Evolutionary conservation across 2,113 vertebrate species (phyloP), one percentile per base, ranked within the genome.

Genomic region (Anas platyrhynchos): DNA sequence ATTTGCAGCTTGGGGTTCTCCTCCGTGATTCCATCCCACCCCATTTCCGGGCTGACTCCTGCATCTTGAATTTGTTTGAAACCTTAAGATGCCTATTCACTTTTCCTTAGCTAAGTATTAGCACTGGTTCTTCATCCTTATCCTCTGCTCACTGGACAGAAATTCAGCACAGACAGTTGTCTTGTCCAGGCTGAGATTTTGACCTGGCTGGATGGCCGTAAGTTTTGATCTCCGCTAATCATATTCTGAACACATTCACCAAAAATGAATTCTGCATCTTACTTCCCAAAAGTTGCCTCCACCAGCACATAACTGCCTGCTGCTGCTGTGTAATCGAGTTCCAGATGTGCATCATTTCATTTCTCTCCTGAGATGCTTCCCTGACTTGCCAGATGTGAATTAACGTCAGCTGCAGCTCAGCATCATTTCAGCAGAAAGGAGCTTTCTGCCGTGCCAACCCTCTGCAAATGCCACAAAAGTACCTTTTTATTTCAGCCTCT

Each of bases 161-260:
- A 26, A n/a, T 29, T 18, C 10, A 54, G 1, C 2, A 2, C 25
- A 32, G 32, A 65, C 32, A 21, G 0, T 75, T 16, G 1, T 6
- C 3, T 38, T 73, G 23, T 38, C 22, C 8, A 48, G 48, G 73
- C 69, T 2, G 0, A 74, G 36, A 38, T 50, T 62, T 13, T 6
- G 10, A 80, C 31, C 31, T 74, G 44, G 46, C 18, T 29, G 38
- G 2, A 3, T 56, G 38, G 44, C 50, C 1, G 0, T 36, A n/a
- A 31, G 84, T 46, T 71, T 69, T 23, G 43, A 2, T 63, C 22
- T 67, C 41, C 11, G 8, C 72, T 46, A 55, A n/a, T 55, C 1
- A 1, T 34, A 3, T 23, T 78, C 52, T 52, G 32, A 20, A 63
- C 11, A 32, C 36, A 15, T 32, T 66, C 26, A 31, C 43, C 17